Percentiles rank a stretch among this genome's conserved stretches.
phyloP scores from a whole-genome alignment of 1,140 invertebrate genomes.

The Cecropterus lyciades region DNA sequence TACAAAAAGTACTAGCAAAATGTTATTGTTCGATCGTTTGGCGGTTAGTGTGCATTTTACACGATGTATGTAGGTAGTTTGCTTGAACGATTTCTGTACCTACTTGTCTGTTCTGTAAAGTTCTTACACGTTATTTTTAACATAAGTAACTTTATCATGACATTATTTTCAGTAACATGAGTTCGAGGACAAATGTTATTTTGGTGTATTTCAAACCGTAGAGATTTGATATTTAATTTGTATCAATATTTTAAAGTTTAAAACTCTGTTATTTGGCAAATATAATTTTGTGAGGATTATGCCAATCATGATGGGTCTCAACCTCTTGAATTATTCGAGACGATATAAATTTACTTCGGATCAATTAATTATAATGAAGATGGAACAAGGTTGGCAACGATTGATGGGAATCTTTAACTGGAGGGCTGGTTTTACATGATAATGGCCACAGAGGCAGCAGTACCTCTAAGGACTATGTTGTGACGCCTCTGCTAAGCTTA shows the following conservation, averaged over 20 bases:
- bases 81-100: not conserved
- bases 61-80: not conserved
- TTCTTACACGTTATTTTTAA: too few species aligned
- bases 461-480: too few species aligned
- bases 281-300: not conserved
- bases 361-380: not conserved
- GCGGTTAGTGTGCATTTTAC: too few species aligned
- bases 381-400: not conserved
- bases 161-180: too few species aligned
- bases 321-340: not conserved
- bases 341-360: not conserved
- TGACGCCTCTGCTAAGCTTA: too few species aligned
- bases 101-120: too few species aligned
- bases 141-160: too few species aligned
- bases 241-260: not conserved
- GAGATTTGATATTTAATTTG: too few species aligned
- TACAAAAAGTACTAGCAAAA: conserved; percentile 5
- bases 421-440: too few species aligned
- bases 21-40: conserved; percentile 2
- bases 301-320: too few species aligned
- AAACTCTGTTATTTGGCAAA: not conserved
- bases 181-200: too few species aligned
- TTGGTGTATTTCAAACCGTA: not conserved
- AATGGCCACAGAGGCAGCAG: too few species aligned
- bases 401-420: conserved; percentile 7